Conservation (phyloP, 2,888 invertebrate genomes). For the Thalpophila matura region DNA sequence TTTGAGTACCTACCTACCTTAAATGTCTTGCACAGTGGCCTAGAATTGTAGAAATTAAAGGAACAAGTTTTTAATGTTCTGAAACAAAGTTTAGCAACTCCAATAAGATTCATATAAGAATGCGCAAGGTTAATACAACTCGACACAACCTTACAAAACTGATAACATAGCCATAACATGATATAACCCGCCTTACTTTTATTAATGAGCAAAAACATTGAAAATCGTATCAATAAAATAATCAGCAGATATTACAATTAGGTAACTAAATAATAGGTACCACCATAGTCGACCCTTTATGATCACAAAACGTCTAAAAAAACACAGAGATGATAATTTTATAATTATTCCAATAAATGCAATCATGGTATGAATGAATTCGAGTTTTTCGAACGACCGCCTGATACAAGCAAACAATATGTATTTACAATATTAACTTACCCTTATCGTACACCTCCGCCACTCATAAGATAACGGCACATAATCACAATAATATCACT, state of each 20-base stretch:
- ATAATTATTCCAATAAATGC: conserved; percentile 47
- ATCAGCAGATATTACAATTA: conserved; percentile 13
- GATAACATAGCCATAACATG: conserved; percentile 51
- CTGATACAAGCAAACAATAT: conserved; percentile 74
- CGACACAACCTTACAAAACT: conserved; percentile 36
- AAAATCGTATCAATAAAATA: conserved; percentile 10
- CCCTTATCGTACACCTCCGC: conserved; percentile 86
- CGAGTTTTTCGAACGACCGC: conserved; percentile 66
- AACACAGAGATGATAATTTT: conserved; percentile 38
- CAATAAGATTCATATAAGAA: conserved; percentile 70
- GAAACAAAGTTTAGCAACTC: conserved; percentile 58
- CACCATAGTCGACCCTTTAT: conserved; percentile 12
- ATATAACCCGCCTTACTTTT: conserved; percentile 24
- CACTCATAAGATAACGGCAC: conserved; percentile 84
- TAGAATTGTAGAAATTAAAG: no score
- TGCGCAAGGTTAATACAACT: conserved; percentile 42
- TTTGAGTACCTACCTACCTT: no score
- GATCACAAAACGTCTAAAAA: conserved; percentile 34
- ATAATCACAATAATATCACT: conserved; percentile 85
- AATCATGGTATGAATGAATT: conserved; percentile 54
- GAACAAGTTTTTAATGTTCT: conserved; percentile 29
- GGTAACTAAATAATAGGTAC: background rate
- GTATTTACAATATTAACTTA: conserved; percentile 75
- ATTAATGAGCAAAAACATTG: conserved; percentile 37
- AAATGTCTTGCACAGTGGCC: no score